Conservation (phyloP, 2,888 invertebrate genomes). For the Mythimna loreyi region DNA sequence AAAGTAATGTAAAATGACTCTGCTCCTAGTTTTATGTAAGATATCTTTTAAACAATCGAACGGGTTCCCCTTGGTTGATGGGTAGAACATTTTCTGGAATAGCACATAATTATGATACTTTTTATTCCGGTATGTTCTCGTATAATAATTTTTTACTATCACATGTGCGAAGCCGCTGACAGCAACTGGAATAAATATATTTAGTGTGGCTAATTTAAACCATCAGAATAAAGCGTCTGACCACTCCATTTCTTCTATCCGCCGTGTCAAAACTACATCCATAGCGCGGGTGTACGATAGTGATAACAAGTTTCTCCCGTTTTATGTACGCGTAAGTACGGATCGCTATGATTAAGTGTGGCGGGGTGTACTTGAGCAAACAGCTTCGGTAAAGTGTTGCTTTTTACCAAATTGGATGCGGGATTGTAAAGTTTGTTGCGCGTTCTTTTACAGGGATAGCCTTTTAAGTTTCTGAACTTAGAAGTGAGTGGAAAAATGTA, state of each 20-base stretch:
- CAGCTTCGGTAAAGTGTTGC: slow-evolving; percentile 48
- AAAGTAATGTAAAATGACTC: no score
- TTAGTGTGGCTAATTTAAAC: no score
- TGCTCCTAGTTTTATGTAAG: no score
- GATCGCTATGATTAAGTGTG: slow-evolving; percentile 66
- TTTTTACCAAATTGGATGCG: slow-evolving; percentile 58
- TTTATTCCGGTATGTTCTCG: no score
- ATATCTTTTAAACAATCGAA: no score
- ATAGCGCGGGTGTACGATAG: slow-evolving; percentile 59
- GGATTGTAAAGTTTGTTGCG: slow-evolving; percentile 49
- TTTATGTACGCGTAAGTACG: slow-evolving; percentile 65
- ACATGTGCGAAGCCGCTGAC: no score
- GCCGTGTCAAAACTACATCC: slow-evolving; percentile 44
- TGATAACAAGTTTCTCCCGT: slow-evolving; percentile 65
- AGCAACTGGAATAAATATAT: no score
- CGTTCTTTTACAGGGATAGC: slow-evolving; percentile 40
- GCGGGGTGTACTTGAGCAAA: slow-evolving; percentile 59
- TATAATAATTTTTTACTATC: no score
- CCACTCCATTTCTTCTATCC: slow-evolving; percentile 31
- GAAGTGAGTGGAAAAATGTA: slow-evolving; percentile 1
- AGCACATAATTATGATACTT: no score
- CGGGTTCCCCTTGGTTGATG: no score
- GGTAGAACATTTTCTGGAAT: no score
- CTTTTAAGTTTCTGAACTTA: slow-evolving; percentile 22
- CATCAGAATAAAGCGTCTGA: neutral